Percentiles rank a stretch among this genome's conserved stretches.
Conservation (phyloP, 2,888 invertebrate genomes). For the Chrysina gloriosa region DNA sequence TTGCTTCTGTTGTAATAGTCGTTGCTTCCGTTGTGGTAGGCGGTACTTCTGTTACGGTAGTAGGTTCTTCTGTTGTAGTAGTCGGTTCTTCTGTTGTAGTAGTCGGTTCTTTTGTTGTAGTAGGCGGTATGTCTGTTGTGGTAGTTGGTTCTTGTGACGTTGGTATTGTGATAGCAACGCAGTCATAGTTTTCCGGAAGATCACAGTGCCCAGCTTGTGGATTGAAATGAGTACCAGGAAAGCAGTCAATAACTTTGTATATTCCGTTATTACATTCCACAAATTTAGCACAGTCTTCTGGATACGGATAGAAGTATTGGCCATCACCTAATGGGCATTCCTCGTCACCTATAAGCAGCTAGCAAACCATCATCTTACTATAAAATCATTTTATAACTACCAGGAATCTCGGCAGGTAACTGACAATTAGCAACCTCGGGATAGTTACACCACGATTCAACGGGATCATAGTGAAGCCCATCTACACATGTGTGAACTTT, state of each 20-base stretch:
- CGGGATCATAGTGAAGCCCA: slow-evolving; percentile 15
- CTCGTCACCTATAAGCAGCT: not conserved
- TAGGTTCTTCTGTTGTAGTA: not conserved
- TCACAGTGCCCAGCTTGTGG: slow-evolving; percentile 39
- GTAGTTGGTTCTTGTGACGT: not conserved
- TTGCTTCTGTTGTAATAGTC: not conserved
- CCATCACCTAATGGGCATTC: slow-evolving; percentile 41
- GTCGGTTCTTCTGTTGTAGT: not conserved
- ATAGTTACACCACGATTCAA: slow-evolving; percentile 9
- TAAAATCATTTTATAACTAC: not conserved
- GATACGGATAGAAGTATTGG: slow-evolving; percentile 11
- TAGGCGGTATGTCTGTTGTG: not conserved
- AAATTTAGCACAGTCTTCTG: slow-evolving; percentile 20
- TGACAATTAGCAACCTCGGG: slow-evolving; percentile 7
- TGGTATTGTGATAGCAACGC: slow-evolving; percentile 12
- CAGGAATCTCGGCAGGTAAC: not conserved
- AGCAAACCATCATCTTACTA: not conserved
- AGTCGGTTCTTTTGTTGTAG: not conserved
- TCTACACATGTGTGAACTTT: slow-evolving; percentile 7
- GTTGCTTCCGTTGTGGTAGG: not conserved
- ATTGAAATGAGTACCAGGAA: slow-evolving; percentile 42
- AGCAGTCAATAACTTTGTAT: slow-evolving; percentile 36
- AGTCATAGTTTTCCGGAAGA: slow-evolving; percentile 39
- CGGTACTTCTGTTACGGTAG: not conserved
- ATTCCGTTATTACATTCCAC: slow-evolving; percentile 39